phyloP scores from a whole-genome alignment of 1,140 invertebrate genomes.

The Orussus abietinus region DNA sequence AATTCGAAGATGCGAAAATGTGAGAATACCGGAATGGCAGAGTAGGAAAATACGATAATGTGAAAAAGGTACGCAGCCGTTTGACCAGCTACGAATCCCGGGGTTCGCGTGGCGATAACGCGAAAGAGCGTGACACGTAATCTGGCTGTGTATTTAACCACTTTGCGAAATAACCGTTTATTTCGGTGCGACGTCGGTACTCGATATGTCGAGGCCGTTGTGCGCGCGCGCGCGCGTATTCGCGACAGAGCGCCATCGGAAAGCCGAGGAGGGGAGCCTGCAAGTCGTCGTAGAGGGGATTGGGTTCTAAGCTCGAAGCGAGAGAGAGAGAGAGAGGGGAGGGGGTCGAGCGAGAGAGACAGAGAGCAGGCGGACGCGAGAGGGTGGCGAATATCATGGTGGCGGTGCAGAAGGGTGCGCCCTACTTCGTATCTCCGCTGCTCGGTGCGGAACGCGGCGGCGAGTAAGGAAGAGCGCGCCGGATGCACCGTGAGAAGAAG shows the following conservation, averaged over 20 bases:
- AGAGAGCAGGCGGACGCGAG: constrained; percentile 8
- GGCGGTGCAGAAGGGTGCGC: constrained; percentile 39
- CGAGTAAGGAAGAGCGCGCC: constrained; percentile 5
- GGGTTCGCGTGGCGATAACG: constrained; percentile 2
- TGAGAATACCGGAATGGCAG: constrained; percentile 15
- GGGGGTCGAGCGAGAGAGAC: background rate
- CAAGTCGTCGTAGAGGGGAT: too few species aligned
- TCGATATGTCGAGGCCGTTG: constrained; percentile 41
- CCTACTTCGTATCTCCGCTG: constrained; percentile 43
- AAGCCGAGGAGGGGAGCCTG: too few species aligned
- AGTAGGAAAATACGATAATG: constrained; percentile 12
- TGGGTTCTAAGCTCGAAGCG: background rate
- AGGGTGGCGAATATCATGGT: constrained; percentile 5
- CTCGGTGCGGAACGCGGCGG: constrained; percentile 19
- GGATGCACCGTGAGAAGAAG: too few species aligned
- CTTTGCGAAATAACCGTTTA: constrained; percentile 50
- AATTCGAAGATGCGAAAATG: too few species aligned
- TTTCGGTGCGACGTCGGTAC: constrained; percentile 45
- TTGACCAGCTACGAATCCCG: background rate
- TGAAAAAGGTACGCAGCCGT: constrained; percentile 19
- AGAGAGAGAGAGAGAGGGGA: background rate
- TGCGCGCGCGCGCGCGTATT: constrained; percentile 15
- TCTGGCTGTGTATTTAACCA: constrained; percentile 52
- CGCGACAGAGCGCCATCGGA: constrained; percentile 8
- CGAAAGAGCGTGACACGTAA: constrained; percentile 28